Evolutionary conservation across 2,797 vertebrate species (phyloP), one percentile per base, ranked within the genome.

Genomic region (Lutjanus campechanus): DNA sequence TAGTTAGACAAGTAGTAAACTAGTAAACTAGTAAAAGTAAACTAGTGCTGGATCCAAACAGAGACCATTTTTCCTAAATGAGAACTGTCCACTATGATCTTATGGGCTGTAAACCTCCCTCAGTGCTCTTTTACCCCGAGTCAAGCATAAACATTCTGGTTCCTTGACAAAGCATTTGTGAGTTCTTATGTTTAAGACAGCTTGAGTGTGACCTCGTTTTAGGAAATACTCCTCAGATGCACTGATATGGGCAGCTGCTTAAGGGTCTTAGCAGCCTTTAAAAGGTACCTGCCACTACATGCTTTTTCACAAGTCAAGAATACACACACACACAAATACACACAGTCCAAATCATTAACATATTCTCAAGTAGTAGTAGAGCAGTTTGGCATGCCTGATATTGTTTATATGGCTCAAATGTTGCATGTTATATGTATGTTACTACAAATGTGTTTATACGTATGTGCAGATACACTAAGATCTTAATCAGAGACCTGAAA

Each of bases 271-370:
- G 63, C 75, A 80, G 77, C 54, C 41, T 88, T 79, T 87, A 73
- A 87, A 88, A 56, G 53, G 47, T 88, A 81, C 84, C 79, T 91
- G 87, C 47, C 69, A 72, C 72, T 72, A 85, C 85, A 88, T 74
- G 73, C 58, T 75, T 76, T 46, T 75, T 81, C 49, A 63, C 20
- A 80, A 74, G 79, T 67, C 82, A 81, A 40, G 54, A 84, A 83
- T 36, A 85, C 41, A 49, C 50, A 75, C 22, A 71, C 40, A 16
- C 29, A 53, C 40, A 36, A 84, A 83, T 36, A 85, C 41, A 69
- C 56, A 69, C 9, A 55, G 47, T 69, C 54, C 3, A 51, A 59
- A 65, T 69, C 47, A 79, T 77, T 69, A 70, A 71, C 66, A 72
- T 53, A 66, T 73, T 36, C 22, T 58, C 47, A 43, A 59, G 63